phyloP scores from a whole-genome alignment of 2,888 invertebrate genomes.

The Didymodactylos carnosus region DNA sequence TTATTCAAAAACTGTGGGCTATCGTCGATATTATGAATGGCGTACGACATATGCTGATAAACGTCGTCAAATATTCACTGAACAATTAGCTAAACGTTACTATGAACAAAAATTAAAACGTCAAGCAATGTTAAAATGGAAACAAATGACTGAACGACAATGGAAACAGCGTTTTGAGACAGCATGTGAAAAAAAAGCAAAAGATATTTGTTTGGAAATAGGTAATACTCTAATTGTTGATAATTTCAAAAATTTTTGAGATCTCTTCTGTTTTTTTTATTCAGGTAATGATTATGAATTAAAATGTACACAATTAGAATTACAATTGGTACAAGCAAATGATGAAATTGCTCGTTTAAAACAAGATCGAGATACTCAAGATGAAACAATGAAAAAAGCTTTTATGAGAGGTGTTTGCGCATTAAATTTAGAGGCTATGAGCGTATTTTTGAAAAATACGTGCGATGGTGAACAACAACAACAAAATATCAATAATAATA shows the following conservation, averaged over 20 bases:
- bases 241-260: no score
- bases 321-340: background rate
- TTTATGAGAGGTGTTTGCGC: conserved; percentile 35
- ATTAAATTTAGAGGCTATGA: conserved; percentile 33
- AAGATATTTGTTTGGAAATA: conserved; percentile 30
- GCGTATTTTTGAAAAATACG: conserved; percentile 21
- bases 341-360: conserved; percentile 9
- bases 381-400: conserved; percentile 33
- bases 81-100: background rate
- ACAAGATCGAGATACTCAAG: conserved; percentile 15
- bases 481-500: no score
- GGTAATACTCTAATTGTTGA: no score
- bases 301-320: conserved; percentile 10
- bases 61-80: background rate
- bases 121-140: background rate
- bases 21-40: background rate
- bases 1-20: background rate
- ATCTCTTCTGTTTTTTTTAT: no score
- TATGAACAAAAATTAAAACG: background rate
- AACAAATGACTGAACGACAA: background rate
- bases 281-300: conserved; percentile 21
- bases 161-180: conserved; percentile 20
- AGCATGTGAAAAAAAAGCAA: conserved; percentile 30
- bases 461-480: background rate
- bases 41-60: background rate